Conservation (phyloP, 2,113 vertebrate genomes). For the Platycercus adscitus region DNA sequence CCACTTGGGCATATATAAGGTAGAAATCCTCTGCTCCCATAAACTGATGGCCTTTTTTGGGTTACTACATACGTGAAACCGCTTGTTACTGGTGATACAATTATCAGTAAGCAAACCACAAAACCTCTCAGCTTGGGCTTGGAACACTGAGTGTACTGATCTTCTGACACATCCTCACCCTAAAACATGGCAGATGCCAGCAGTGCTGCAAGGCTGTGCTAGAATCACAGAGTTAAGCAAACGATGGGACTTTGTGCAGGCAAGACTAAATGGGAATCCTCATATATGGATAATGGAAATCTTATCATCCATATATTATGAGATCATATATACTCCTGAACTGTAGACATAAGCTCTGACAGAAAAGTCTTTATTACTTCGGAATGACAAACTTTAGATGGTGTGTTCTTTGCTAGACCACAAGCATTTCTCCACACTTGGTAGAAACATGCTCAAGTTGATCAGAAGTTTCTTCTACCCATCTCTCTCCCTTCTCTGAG, state of each 20-base stretch:
- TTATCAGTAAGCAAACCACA: neutral
- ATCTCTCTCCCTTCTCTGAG: neutral
- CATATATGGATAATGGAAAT: neutral
- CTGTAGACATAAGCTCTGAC: neutral
- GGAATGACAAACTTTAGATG: neutral
- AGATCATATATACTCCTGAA: neutral
- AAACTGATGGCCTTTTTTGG: neutral
- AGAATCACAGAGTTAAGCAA: neutral
- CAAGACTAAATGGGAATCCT: neutral
- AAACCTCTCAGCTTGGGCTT: neutral
- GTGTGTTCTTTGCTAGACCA: neutral
- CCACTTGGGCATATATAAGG: neutral
- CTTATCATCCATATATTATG: neutral
- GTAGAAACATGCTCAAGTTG: neutral
- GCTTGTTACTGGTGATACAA: neutral
- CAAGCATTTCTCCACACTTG: neutral
- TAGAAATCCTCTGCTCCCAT: neutral
- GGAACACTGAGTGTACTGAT: neutral
- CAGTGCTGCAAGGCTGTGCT: neutral
- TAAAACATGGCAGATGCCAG: rapidly evolving
- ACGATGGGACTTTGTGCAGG: rapidly evolving
- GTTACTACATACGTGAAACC: neutral
- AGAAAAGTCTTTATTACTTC: neutral
- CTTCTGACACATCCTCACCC: neutral
- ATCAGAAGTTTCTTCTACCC: neutral